phyloP scores from a whole-genome alignment of 1,140 invertebrate species.

The Conopomorpha cramerella region DNA sequence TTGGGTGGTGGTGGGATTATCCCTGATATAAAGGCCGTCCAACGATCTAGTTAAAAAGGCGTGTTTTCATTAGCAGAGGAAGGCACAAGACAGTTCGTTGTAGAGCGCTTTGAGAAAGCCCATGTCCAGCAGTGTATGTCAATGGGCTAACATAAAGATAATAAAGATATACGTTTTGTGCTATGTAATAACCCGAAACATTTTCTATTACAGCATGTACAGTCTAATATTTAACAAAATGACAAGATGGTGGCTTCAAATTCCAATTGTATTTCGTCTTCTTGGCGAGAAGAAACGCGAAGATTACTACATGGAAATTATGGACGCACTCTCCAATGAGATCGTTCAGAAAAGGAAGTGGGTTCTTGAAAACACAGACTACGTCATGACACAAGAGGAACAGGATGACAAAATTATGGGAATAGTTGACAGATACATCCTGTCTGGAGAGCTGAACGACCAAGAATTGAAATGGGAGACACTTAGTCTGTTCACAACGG shows the following conservation, averaged over 20 bases:
- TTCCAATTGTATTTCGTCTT: conserved; percentile 24
- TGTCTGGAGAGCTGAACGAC: conserved; percentile 17
- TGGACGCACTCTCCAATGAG: conserved; percentile 19
- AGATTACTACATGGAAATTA: conserved; percentile 10
- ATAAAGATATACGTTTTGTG: too few relatives aligned
- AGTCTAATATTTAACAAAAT: conserved; percentile 26
- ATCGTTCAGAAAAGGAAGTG: conserved; percentile 18
- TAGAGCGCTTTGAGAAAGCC: too few relatives aligned
- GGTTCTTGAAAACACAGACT: conserved; percentile 6
- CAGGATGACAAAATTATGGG: conserved; percentile 14
- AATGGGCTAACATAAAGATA: too few relatives aligned
- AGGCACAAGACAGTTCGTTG: too few relatives aligned
- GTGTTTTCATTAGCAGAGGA: too few relatives aligned
- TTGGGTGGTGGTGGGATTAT: too few relatives aligned
- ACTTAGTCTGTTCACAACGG: conserved; percentile 35
- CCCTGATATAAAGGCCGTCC: too few relatives aligned
- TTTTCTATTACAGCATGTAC: conserved; percentile 23
- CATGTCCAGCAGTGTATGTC: too few relatives aligned
- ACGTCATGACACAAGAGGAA: background rate
- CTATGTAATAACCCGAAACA: too few relatives aligned
- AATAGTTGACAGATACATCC: conserved; percentile 25
- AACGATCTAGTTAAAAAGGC: too few relatives aligned
- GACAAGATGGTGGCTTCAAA: conserved; percentile 35
- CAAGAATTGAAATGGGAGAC: conserved; percentile 21
- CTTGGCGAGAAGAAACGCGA: conserved; percentile 12